Percentiles rank a stretch among this genome's conserved stretches.
These are phyloP conservation scores for Achroia grisella DNA, from an alignment of 1,140 invertebrate genomes.

Conservation along the genomic window DNA sequence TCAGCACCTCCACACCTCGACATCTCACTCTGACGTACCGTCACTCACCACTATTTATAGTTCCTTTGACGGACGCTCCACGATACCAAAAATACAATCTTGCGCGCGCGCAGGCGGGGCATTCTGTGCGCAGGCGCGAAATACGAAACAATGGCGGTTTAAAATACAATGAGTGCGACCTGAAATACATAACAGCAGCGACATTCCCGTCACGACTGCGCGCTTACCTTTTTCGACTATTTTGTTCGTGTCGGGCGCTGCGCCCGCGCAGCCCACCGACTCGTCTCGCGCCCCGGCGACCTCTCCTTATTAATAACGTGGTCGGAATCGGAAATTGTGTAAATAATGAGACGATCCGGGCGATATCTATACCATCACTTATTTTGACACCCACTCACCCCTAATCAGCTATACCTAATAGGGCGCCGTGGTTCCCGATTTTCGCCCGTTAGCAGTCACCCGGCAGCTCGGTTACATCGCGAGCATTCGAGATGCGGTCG, in stretches of 20 bases:
- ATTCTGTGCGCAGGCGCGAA: constrained; percentile 54
- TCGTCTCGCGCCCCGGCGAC: constrained; percentile 30
- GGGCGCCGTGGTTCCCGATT: constrained; percentile 6
- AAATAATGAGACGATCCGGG: constrained; percentile 14
- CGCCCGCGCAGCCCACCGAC: constrained; percentile 23
- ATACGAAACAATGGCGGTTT: constrained; percentile 64
- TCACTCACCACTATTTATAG: constrained; percentile 22
- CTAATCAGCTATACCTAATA: constrained; percentile 12
- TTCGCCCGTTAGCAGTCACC: constrained; percentile 22
- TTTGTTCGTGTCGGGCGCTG: constrained; percentile 40
- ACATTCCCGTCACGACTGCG: constrained; percentile 62
- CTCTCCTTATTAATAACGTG: constrained; percentile 62
- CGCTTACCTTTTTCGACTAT: constrained; percentile 63
- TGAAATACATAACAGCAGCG: constrained; percentile 57
- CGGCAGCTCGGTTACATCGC: constrained; percentile 13
- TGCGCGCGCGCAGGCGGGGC: constrained; percentile 18
- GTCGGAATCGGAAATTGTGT: constrained; percentile 41
- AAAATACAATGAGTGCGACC: constrained; percentile 66
- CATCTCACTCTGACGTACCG: constrained; percentile 4
- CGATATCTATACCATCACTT: neutral
- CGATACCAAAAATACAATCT: constrained; percentile 10
- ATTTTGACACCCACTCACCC: constrained; percentile 6
- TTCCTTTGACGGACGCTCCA: constrained; percentile 19
- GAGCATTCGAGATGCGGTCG: constrained; percentile 44
- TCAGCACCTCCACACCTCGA: too few species aligned